Evolutionary conservation across 2,797 vertebrate species (phyloP).

Genomic region (Chlorospingus flavigularis): DNA sequence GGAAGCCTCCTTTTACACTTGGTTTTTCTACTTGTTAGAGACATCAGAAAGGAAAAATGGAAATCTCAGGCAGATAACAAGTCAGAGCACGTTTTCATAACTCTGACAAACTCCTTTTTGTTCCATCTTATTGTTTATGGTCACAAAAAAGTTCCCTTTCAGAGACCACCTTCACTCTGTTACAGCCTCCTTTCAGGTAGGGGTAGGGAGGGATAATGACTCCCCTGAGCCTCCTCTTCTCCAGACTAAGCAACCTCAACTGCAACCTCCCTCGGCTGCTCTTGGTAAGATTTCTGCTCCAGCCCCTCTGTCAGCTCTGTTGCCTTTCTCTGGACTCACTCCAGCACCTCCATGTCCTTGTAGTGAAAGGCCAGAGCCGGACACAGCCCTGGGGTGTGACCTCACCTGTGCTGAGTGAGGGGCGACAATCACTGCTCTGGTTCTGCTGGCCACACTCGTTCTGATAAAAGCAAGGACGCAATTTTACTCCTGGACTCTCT

Average conservation of each 20-base stretch:
- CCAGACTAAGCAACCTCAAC: not conserved
- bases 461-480: not conserved
- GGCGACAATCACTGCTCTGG: not conserved
- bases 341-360: not conserved
- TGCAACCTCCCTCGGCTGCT: not conserved
- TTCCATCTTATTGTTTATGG: not conserved
- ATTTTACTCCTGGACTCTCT: not conserved
- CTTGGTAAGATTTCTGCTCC: not conserved
- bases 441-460: not conserved
- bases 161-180: not conserved
- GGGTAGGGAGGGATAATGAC: no score
- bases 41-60: not conserved
- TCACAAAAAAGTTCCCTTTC: not conserved
- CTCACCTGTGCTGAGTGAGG: not conserved
- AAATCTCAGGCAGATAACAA: not conserved
- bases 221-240: not conserved
- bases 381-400: rapidly evolving
- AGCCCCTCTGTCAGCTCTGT: not conserved
- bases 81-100: not conserved
- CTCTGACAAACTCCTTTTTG: not conserved
- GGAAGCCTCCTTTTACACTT: not conserved
- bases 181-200: not conserved
- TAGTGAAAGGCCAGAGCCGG: not conserved
- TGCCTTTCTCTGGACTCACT: not conserved
- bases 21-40: not conserved